Conservation (phyloP, 1,140 invertebrate species). For the Eufriesea mexicana region DNA sequence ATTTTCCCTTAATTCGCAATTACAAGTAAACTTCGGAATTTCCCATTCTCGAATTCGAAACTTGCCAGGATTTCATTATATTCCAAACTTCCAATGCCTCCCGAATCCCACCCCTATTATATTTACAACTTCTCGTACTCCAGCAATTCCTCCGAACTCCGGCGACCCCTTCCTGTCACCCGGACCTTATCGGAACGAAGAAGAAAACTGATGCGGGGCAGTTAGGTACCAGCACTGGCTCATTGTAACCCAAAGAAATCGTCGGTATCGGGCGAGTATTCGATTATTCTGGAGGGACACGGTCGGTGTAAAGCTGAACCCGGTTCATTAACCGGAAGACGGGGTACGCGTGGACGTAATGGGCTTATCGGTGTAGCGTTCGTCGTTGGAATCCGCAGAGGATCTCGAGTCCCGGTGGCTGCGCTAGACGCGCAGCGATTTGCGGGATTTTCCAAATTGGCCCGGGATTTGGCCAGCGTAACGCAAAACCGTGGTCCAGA, state of each 20-base stretch:
- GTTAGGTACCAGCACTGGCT: too few species aligned
- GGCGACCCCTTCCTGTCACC: too few species aligned
- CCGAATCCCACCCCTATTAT: too few species aligned
- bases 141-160: too few species aligned
- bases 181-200: background rate
- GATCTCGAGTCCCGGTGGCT: background rate
- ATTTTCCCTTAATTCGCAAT: too few species aligned
- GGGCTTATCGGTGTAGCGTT: slow-evolving; percentile 14
- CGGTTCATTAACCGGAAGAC: slow-evolving; percentile 25
- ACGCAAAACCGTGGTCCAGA: background rate
- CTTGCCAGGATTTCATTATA: too few species aligned
- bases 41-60: too few species aligned
- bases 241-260: background rate
- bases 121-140: too few species aligned
- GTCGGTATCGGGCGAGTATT: background rate
- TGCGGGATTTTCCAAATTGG: slow-evolving; percentile 41
- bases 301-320: background rate
- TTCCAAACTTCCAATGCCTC: too few species aligned
- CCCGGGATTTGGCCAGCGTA: background rate
- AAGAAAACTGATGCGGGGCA: background rate
- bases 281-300: background rate
- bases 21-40: too few species aligned
- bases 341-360: slow-evolving; percentile 22
- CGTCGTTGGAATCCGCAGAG: slow-evolving; percentile 3
- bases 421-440: slow-evolving; percentile 6